Conservation (phyloP, 2,113 vertebrate species). For the Catharus minimus region DNA sequence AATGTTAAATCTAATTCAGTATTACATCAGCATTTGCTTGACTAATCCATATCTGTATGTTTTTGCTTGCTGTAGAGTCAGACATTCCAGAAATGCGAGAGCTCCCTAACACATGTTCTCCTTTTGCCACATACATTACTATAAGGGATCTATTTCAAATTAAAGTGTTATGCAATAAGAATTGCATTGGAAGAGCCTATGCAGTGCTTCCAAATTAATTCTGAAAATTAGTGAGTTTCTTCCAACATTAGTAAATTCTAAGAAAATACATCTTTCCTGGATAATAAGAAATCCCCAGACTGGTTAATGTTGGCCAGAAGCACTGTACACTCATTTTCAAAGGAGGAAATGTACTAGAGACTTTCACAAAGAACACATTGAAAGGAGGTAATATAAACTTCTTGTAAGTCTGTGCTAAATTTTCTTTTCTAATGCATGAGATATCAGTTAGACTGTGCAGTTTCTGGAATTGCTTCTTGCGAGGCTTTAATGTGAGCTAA, state of each 20-base stretch:
- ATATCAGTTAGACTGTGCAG: background rate
- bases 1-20: background rate
- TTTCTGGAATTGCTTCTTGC: background rate
- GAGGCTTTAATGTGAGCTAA: background rate
- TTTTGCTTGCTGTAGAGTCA: background rate
- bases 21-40: background rate
- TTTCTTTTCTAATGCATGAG: background rate
- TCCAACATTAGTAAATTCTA: background rate
- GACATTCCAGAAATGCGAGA: background rate
- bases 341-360: background rate
- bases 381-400: background rate
- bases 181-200: background rate
- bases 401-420: background rate
- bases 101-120: background rate
- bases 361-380: background rate
- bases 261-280: background rate
- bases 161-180: background rate
- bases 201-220: background rate
- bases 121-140: background rate
- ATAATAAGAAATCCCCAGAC: background rate
- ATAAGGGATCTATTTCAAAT: background rate
- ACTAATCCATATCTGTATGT: background rate
- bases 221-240: background rate
- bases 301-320: background rate
- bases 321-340: background rate